A percentile compares a stretch with the other conserved stretches of the same genome.
These are phyloP conservation scores for Eupristina koningsbergeri DNA, from an alignment of 1,140 invertebrate genomes.

Conservation along the genomic window DNA sequence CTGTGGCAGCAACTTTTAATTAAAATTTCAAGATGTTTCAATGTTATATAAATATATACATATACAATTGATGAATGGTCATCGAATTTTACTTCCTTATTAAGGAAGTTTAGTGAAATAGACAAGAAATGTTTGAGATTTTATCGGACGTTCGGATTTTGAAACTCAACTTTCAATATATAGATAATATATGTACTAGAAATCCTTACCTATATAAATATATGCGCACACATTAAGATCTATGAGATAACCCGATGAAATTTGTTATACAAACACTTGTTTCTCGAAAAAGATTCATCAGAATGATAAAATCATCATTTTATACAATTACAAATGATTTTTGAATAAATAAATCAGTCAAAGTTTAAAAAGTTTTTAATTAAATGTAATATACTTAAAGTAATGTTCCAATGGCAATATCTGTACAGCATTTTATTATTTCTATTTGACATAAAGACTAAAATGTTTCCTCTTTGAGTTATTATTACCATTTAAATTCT, in stretches of 20 bases:
- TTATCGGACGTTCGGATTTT: neutral
- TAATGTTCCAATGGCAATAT: too few species aligned
- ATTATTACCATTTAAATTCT: too few species aligned
- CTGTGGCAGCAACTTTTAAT: neutral
- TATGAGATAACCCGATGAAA: neutral
- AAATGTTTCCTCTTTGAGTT: too few species aligned
- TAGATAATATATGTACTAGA: neutral
- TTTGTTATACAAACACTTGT: neutral
- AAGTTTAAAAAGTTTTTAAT: too few species aligned
- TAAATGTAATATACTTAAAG: too few species aligned
- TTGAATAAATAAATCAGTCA: neutral
- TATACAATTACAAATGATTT: neutral
- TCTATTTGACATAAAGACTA: too few species aligned
- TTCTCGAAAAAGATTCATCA: neutral
- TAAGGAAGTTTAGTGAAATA: neutral
- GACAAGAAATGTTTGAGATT: neutral
- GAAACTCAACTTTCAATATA: neutral
- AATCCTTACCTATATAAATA: neutral
- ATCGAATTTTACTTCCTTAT: neutral
- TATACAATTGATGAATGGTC: neutral
- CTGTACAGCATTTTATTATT: too few species aligned
- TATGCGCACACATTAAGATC: neutral
- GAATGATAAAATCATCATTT: too few species aligned
- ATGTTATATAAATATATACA: too few species aligned
- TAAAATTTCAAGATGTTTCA: neutral